phyloP scores from a whole-genome alignment of 2,113 vertebrate genomes.

The Marmota flaviventris region DNA sequence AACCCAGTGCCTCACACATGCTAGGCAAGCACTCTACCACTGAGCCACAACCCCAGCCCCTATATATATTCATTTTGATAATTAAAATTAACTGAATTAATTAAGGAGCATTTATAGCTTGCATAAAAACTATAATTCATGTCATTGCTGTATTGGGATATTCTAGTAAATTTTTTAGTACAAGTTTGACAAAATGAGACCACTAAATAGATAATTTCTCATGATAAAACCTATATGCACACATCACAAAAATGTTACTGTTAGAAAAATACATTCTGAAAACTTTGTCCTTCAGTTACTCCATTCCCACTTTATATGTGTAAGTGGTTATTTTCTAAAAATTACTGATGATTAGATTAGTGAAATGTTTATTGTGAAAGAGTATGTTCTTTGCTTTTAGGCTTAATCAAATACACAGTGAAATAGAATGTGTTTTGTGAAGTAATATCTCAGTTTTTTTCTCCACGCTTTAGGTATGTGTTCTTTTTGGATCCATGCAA shows the following conservation, averaged over 20 bases:
- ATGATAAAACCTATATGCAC: neutral
- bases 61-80: neutral
- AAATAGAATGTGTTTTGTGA: conserved; percentile 57
- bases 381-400: conserved; percentile 46
- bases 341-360: conserved; percentile 47
- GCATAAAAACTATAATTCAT: conserved; percentile 19
- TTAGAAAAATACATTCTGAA: conserved; percentile 55
- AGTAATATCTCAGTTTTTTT: conserved; percentile 74
- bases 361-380: neutral
- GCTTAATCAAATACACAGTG: neutral
- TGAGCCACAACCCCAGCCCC: too few relatives aligned
- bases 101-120: neutral
- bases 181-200: neutral
- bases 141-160: neutral
- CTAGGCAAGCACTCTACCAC: too few relatives aligned
- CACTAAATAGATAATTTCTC: conserved; percentile 24
- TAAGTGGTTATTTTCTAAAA: neutral
- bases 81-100: neutral
- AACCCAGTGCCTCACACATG: too few relatives aligned
- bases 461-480: conserved; percentile 91
- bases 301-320: neutral
- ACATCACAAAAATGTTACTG: conserved; percentile 47
- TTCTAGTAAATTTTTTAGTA: neutral
- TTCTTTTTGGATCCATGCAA: conserved; percentile 99
- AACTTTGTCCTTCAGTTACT: neutral